Evolutionary conservation across 2,888 invertebrate species (phyloP).

Genomic region (Mesorhabditis belari): DNA sequence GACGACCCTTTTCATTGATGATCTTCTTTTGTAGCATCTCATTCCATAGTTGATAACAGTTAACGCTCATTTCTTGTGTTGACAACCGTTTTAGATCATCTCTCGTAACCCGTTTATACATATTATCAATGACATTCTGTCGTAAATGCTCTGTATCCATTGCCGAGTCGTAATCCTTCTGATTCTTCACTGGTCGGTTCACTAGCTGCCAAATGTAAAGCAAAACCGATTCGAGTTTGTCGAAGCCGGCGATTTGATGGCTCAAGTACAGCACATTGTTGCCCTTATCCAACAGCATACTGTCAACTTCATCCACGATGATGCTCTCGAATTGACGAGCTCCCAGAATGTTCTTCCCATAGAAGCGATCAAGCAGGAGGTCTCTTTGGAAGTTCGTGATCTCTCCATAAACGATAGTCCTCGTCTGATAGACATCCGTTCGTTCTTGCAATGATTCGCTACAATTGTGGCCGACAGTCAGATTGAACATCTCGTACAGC

Average conservation of each 20-base stretch:
- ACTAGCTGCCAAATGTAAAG: conserved; percentile 48
- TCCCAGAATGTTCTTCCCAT: conserved; percentile 45
- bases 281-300: conserved; percentile 54
- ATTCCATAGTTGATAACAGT: no score
- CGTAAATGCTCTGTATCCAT: no score
- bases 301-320: conserved; percentile 56
- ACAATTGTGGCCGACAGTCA: no score
- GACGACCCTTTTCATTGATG: conserved; percentile 1
- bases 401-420: conserved; percentile 54
- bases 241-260: conserved; percentile 51
- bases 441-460: conserved; percentile 2
- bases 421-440: no score
- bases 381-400: conserved; percentile 51
- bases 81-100: no score
- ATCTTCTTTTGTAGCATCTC: not conserved
- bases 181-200: no score
- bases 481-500: no score
- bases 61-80: no score
- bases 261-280: conserved; percentile 54
- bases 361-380: conserved; percentile 50
- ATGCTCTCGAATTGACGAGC: conserved; percentile 45
- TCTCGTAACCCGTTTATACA: not conserved
- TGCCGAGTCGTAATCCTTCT: no score
- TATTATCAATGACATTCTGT: not conserved
- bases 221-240: conserved; percentile 51